These are phyloP conservation scores for Dolomedes plantarius DNA, from an alignment of 2,888 invertebrate genomes.

Conservation along the genomic window DNA sequence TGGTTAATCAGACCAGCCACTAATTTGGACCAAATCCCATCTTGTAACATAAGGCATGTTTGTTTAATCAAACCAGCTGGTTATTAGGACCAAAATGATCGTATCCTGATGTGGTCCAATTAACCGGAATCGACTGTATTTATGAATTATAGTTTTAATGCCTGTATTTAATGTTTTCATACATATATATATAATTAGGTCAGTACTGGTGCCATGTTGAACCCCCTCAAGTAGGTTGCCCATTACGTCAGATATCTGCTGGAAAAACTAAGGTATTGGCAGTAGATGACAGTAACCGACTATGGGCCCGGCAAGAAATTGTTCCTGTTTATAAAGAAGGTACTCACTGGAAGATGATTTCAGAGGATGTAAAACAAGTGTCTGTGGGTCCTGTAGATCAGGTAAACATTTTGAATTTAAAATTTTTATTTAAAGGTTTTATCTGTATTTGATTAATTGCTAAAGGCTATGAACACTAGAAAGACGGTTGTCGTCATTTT, in stretches of 20 bases:
- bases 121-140: no score
- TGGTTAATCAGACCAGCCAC: no score
- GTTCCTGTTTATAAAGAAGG: slow-evolving; percentile 87
- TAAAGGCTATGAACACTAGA: no score
- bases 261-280: slow-evolving; percentile 88
- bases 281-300: slow-evolving; percentile 83
- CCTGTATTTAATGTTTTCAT: no score
- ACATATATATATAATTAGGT: slow-evolving; percentile 78
- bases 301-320: slow-evolving; percentile 88
- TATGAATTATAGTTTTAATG: no score
- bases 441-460: no score
- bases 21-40: no score
- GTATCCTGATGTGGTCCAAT: no score
- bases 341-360: slow-evolving; percentile 83
- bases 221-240: slow-evolving; percentile 81
- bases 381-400: slow-evolving; percentile 75
- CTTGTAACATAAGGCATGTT: no score
- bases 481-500: no score
- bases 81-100: no score
- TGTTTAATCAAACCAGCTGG: no score
- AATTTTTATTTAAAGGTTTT: background rate
- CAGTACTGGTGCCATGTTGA: slow-evolving; percentile 88
- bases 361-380: slow-evolving; percentile 76
- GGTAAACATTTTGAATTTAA: slow-evolving; percentile 68
- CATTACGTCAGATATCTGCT: slow-evolving; percentile 85